Evolutionary conservation across 2,113 vertebrate species (phyloP).

Genomic region (Bos taurus): ARS-UCD2.0 NC_037343.1:24325001-24325500

Average conservation of each 20-base stretch:
- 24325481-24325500: not conserved
- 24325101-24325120: not conserved
- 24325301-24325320: not conserved
- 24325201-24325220: not conserved
- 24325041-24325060: not conserved
- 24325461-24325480: not conserved
- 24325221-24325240: not conserved
- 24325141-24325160: not conserved
- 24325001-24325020: not conserved
- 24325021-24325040: not conserved
- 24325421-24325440: not conserved
- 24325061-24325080: not conserved
- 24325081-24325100: not conserved
- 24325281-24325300: not conserved
- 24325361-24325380: accelerated
- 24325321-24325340: not conserved
- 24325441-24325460: not conserved
- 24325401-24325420: not conserved
- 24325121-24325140: not conserved
- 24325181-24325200: not conserved
- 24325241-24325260: not conserved
- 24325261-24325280: not conserved
- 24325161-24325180: not conserved
- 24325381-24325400: not conserved
- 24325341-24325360: not conserved